Evolutionary conservation across 1,140 invertebrate species (phyloP), one percentile per base, ranked within the genome.

Genomic region (Panagrolaimus sp.): DNA sequence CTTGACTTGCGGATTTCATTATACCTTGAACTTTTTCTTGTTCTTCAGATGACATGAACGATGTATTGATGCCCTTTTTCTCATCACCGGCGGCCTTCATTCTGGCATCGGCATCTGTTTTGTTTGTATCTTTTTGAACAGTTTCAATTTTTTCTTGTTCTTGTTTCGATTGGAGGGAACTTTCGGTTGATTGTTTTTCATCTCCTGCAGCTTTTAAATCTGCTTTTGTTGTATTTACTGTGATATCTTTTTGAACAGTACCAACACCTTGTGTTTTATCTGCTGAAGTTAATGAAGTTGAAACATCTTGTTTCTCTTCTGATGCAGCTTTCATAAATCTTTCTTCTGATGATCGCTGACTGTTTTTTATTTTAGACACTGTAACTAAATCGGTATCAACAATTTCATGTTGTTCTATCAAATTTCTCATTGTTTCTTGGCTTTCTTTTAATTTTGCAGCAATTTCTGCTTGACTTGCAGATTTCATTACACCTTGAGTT

Each of bases 181-280:
- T 67, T 17, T n/a, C 43, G 0, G 38, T 38, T 21, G 44, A 32
- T 9, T 8, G 21, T 7, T 45, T 44, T 32, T 32, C 45, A 32
- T 48, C 28, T 10, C 21, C 17, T 0, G 45, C 65, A 17, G 38
- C 65, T 48, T 67, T 28, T 17, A 67, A 21, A 45, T 48, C 14
- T 12, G 65, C 65, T 9, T n/a, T 28, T 0, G 43, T 21, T 67
- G 71, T 17, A 14, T 43, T 70, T 43, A 10, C 21, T 9, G 10
- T 67, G 14, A 14, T 43, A 5, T 44, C 24, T 43, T 69, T 32
- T 46, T 55, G 58, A 48, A 52, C 45, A 24, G 10, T 28, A 26
- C 17, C 52, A 21, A 52, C 65, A n/a, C 10, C n/a, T n/a, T 24
- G n/a, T 7, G 8, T 24, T 17, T 72, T 43, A n/a, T 72, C 71